Evolutionary conservation across 2,797 vertebrate genomes (phyloP).

Genomic region (Rhyacichthys aspro): DNA sequence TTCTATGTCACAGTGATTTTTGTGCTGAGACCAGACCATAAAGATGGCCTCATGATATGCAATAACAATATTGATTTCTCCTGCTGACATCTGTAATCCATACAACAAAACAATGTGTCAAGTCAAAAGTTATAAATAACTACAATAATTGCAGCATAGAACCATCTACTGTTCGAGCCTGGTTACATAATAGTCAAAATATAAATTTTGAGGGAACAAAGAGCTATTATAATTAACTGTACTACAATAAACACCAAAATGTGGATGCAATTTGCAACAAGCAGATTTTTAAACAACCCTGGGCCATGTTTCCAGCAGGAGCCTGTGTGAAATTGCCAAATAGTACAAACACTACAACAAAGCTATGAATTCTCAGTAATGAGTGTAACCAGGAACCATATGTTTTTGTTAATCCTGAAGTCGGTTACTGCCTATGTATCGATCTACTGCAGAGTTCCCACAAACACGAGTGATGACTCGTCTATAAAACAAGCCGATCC

Average conservation of each 20-base stretch:
- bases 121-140: background rate
- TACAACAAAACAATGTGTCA: background rate
- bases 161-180: background rate
- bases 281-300: background rate
- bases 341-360: background rate
- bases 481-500: background rate
- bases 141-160: too few relatives aligned
- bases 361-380: background rate
- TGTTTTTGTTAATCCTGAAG: background rate
- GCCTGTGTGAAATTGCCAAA: background rate
- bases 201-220: background rate
- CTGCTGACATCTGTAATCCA: background rate
- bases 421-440: background rate
- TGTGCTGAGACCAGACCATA: too few relatives aligned
- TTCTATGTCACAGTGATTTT: too few relatives aligned
- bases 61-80: background rate
- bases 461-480: conserved; percentile 9
- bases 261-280: background rate
- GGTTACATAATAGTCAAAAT: background rate
- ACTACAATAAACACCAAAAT: background rate
- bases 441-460: conserved; percentile 13
- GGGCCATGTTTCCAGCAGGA: background rate
- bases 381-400: background rate
- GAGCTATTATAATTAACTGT: background rate
- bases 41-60: too few relatives aligned